Base-by-base conservation (phyloP, 2,888 invertebrate species). In the Buathra laborator region DNA sequence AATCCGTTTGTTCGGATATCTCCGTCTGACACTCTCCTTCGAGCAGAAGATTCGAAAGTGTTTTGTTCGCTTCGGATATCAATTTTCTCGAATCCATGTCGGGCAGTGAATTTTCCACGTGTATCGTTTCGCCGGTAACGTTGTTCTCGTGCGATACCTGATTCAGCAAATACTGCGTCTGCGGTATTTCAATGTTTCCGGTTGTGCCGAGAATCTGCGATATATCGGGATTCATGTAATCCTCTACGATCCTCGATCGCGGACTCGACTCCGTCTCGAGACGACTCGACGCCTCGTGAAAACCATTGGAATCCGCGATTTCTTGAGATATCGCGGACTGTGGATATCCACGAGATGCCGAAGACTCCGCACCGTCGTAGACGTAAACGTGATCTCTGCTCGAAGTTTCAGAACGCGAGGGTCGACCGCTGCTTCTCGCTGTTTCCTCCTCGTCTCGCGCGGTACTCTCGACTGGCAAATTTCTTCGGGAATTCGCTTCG, bases 101-200 rank as follows among this genome's bases (percentile, higher is more conserved):
- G 0, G 94, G 93, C 43, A 93, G 83, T 4, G 94, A 93, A 80
- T 92, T 93, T 64, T 92, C 91, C 0, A 92, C 90, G 62, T 93
- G 92, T 19, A 91, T 90, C 3, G 89, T 87, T 19, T 90, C 92
- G 14, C 86, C 87, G 0, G 88, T 88, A 0, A 92, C 87, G 83
- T 90, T 92, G 80, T 92, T 93, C 56, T 93, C 93, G 81, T 91
- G 92, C 1, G 92, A 91, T 0, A 94, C 93, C 76, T 94, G 94
- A 82, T 96, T 95, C 91, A 96, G 95, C 67, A 96, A 92, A 92
- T 96, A 96, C 29, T 96, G 96, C 0, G 96, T 96, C 0, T 96
- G 96, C 3, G 96, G 95, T 90, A 96, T 94, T 87, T 94, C 94
- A 2, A 93, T 93, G 70, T 91, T 93, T 12, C 95, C 95, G 19